phyloP scores from a whole-genome alignment of 2,113 vertebrate species.

The Indri indri region DNA sequence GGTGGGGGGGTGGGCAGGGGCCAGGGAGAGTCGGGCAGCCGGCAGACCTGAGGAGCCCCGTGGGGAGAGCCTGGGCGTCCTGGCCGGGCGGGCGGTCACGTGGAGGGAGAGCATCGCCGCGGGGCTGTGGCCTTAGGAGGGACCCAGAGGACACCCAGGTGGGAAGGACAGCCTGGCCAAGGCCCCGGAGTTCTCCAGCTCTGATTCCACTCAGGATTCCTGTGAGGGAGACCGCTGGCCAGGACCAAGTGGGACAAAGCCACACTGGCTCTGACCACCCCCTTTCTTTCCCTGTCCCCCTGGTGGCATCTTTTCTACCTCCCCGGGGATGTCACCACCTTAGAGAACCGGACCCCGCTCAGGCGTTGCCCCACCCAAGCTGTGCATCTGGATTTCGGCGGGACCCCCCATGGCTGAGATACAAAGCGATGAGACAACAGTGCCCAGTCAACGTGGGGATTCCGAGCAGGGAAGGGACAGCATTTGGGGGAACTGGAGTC shows the following conservation, averaged over 20 bases:
- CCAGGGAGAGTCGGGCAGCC: accelerated
- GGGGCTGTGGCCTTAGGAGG: neutral
- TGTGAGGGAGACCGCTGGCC: neutral
- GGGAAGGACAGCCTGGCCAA: neutral
- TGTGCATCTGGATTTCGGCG: accelerated
- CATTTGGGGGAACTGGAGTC: accelerated
- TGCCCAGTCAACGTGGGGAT: accelerated
- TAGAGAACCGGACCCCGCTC: neutral
- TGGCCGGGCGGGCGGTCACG: accelerated
- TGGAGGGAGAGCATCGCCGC: neutral
- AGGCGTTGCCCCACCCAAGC: accelerated
- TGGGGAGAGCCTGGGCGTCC: neutral
- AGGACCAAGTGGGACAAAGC: accelerated
- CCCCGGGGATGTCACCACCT: too few relatives aligned
- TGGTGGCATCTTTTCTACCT: neutral
- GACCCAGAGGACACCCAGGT: neutral
- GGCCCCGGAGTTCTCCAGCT: accelerated
- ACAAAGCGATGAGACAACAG: accelerated
- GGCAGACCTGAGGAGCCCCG: accelerated
- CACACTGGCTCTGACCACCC: accelerated
- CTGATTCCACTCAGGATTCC: too few relatives aligned
- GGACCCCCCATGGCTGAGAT: neutral
- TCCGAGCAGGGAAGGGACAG: accelerated
- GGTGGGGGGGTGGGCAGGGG: neutral
- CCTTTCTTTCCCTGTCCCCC: neutral